phyloP scores from a whole-genome alignment of 2,113 vertebrate genomes.

The Ancistrus triradiatus region DNA sequence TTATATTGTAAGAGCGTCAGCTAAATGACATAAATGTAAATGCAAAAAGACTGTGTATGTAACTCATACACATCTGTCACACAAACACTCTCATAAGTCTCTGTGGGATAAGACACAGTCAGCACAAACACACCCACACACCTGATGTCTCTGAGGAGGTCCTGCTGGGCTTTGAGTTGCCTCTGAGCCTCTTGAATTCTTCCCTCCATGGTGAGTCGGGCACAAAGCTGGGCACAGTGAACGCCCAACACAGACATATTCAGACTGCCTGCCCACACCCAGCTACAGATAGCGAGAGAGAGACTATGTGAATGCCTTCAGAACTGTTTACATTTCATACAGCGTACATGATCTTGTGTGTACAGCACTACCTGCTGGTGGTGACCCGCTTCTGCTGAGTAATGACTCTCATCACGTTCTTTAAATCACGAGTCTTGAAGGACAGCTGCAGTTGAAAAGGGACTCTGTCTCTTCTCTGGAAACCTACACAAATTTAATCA shows the following conservation, averaged over 20 bases:
- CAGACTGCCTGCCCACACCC: constrained; percentile 54
- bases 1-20: no score
- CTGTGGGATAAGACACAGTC: neutral
- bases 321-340: neutral
- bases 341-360: neutral
- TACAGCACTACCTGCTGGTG: constrained; percentile 54
- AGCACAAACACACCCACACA: constrained; percentile 31
- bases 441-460: constrained; percentile 69
- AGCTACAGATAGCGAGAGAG: constrained; percentile 43
- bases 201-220: constrained; percentile 69
- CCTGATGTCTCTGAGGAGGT: constrained; percentile 64
- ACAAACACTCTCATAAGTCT: neutral
- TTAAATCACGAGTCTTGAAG: constrained; percentile 66
- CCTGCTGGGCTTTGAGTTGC: constrained; percentile 61
- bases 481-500: constrained; percentile 46
- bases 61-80: no score
- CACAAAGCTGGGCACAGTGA: constrained; percentile 71
- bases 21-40: no score
- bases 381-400: constrained; percentile 63
- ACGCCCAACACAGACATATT: constrained; percentile 66
- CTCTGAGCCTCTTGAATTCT: constrained; percentile 65
- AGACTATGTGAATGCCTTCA: neutral
- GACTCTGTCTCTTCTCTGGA: constrained; percentile 53
- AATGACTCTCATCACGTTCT: constrained; percentile 62
- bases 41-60: no score